Percentiles rank a stretch among this genome's conserved stretches.
Evolutionary conservation across 2,797 vertebrate species (phyloP).

Genomic region (Galagoides demidoff): DNA sequence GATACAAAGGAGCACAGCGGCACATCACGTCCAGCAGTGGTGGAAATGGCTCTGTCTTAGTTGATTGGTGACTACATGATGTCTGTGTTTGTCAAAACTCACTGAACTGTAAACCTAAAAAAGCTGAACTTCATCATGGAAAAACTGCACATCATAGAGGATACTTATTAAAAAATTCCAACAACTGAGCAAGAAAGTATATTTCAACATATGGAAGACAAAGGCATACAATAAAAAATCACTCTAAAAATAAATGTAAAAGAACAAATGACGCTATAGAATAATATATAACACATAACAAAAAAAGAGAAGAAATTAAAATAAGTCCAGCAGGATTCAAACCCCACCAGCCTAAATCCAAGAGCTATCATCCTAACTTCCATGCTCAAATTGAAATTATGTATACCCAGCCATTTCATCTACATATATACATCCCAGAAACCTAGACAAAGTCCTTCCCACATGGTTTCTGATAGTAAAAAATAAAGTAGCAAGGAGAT

Average conservation of each 20-base stretch:
- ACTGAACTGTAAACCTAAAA: background rate
- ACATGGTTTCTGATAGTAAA: background rate
- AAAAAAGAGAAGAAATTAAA: background rate
- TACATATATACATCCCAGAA: fast-evolving
- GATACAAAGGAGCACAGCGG: background rate
- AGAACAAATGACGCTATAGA: background rate
- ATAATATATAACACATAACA: background rate
- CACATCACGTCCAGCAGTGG: background rate
- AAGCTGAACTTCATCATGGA: background rate
- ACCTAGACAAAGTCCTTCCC: background rate
- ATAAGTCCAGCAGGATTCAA: background rate
- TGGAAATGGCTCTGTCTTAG: background rate
- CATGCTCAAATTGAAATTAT: background rate
- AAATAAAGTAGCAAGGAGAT: background rate
- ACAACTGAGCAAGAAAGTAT: background rate
- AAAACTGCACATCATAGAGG: background rate
- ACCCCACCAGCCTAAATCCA: background rate
- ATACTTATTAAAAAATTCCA: background rate
- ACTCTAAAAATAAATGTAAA: background rate
- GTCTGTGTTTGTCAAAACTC: background rate
- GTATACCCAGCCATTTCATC: background rate
- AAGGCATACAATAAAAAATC: background rate
- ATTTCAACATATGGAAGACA: background rate
- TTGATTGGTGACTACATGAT: background rate
- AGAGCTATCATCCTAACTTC: background rate